Conservation (phyloP, 2,113 vertebrate genomes). For the Platichthys flesus region DNA sequence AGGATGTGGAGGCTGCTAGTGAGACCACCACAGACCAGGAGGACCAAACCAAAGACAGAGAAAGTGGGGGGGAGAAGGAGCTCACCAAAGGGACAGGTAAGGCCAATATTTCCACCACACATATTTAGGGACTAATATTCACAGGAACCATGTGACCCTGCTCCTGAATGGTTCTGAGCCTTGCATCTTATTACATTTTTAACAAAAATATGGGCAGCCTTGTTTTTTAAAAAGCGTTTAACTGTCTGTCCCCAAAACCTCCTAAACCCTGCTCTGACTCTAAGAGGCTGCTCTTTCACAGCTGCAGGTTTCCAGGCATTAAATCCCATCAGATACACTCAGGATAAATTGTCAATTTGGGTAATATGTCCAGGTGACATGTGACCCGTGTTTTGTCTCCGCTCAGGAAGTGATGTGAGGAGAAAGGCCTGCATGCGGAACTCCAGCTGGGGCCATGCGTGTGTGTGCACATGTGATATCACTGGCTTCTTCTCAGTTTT, state of each 20-base stretch:
- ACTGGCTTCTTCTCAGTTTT: constrained; percentile 47
- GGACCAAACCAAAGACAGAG: constrained; percentile 94
- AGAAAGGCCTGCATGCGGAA: constrained; percentile 58
- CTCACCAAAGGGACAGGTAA: constrained; percentile 95
- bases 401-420: constrained; percentile 54
- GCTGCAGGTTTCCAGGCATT: constrained; percentile 42
- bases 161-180: constrained; percentile 41
- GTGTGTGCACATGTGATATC: constrained; percentile 39
- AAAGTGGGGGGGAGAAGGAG: constrained; percentile 92
- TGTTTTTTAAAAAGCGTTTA: constrained; percentile 39
- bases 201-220: constrained; percentile 38
- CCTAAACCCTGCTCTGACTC: constrained; percentile 47
- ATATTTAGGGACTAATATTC: constrained; percentile 42
- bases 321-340: constrained; percentile 51
- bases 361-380: constrained; percentile 68
- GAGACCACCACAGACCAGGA: constrained; percentile 91
- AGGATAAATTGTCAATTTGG: constrained; percentile 54
- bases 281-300: constrained; percentile 24
- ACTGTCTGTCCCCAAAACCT: constrained; percentile 42
- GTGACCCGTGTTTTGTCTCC: constrained; percentile 68
- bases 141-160: constrained; percentile 43
- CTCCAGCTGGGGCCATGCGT: constrained; percentile 24
- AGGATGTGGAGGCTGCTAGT: constrained; percentile 94
- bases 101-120: constrained; percentile 75
- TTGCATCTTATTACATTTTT: constrained; percentile 62